These are phyloP conservation scores for Lepidurus arcticus DNA, from an alignment of 1,140 invertebrate species.

Conservation along the genomic window DNA sequence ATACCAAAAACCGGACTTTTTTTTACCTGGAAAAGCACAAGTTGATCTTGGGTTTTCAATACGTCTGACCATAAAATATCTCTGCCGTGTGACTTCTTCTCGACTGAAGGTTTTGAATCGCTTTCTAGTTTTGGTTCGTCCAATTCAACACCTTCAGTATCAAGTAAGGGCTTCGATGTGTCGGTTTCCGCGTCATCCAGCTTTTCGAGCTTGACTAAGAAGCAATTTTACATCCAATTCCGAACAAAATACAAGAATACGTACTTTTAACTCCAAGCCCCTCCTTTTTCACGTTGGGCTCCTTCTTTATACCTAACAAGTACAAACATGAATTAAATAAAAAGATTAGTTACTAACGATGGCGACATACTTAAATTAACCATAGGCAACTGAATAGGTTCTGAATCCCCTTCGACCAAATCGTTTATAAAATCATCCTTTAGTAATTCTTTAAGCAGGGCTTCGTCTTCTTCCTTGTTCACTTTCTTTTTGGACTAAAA, in stretches of 20 bases:
- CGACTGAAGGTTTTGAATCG: neutral
- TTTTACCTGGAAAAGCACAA: neutral
- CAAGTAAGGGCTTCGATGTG: neutral
- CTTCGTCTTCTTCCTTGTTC: constrained; percentile 15
- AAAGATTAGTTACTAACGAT: neutral
- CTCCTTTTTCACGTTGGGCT: neutral
- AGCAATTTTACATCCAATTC: neutral
- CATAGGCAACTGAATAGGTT: constrained; percentile 13
- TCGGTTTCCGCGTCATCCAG: neutral
- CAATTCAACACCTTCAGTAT: neutral
- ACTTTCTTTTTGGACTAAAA: neutral
- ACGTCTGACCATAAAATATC: neutral
- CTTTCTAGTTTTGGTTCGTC: neutral
- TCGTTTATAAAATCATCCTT: constrained; percentile 11
- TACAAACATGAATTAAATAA: neutral
- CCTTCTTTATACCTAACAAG: neutral
- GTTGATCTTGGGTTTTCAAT: neutral
- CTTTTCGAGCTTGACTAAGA: neutral
- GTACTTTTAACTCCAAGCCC: neutral
- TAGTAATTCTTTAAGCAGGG: neutral
- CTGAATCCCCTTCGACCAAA: neutral
- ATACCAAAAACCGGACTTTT: neutral
- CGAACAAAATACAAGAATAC: neutral
- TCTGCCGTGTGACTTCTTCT: neutral
- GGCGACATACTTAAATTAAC: neutral